phyloP scores from a whole-genome alignment of 2,888 invertebrate species.

The Andrena bucephala region DNA sequence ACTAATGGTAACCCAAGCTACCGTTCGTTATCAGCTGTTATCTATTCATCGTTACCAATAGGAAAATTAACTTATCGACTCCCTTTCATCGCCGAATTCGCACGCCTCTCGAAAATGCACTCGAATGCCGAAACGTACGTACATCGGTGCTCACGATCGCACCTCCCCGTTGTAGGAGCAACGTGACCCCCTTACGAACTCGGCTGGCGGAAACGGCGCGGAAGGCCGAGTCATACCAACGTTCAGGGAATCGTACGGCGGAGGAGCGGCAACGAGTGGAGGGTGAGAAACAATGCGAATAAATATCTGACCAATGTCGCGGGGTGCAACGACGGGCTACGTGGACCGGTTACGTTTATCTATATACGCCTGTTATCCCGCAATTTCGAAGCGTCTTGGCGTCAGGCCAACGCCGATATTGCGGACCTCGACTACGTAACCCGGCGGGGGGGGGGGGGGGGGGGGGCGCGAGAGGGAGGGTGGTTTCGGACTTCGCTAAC shows the following conservation, averaged over 20 bases:
- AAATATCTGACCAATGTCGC: slow-evolving; percentile 74
- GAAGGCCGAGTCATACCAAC: slow-evolving; percentile 37
- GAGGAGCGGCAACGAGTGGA: slow-evolving; percentile 34
- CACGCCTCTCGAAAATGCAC: slow-evolving; percentile 8
- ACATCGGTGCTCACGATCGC: neutral
- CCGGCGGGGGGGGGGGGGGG: slow-evolving; percentile 58
- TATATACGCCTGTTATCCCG: slow-evolving; percentile 69
- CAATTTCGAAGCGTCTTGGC: slow-evolving; percentile 81
- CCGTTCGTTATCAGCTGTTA: neutral
- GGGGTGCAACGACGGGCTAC: slow-evolving; percentile 42
- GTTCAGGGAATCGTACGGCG: slow-evolving; percentile 39
- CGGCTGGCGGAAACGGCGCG: slow-evolving; percentile 23
- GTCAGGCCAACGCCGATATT: slow-evolving; percentile 78
- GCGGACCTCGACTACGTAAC: slow-evolving; percentile 68
- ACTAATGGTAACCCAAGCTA: neutral
- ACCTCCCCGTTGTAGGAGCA: neutral
- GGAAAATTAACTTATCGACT: neutral
- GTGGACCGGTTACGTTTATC: slow-evolving; percentile 44
- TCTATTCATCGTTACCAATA: slow-evolving; percentile 18
- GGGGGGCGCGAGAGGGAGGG: slow-evolving; percentile 28
- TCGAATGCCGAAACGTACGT: slow-evolving; percentile 11
- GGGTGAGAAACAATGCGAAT: slow-evolving; percentile 80
- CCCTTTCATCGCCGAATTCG: neutral
- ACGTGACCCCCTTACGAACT: slow-evolving; percentile 23
- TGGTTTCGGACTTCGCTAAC: slow-evolving; percentile 70